Conservation (phyloP, 2,888 invertebrate genomes). For the Ormia ochracea region DNA sequence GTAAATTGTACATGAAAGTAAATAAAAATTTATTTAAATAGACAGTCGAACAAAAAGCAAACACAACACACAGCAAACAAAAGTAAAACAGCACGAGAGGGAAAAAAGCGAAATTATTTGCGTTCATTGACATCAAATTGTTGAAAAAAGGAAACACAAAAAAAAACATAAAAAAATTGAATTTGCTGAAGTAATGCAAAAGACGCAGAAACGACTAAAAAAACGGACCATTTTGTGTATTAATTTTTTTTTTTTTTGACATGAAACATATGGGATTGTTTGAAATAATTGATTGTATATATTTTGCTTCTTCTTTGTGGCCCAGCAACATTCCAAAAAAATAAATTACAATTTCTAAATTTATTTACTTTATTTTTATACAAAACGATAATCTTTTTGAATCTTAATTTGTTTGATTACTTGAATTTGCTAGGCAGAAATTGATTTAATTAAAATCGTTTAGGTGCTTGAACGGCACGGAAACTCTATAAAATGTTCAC, state of each 20-base stretch:
- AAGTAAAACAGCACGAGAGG: slow-evolving; percentile 25
- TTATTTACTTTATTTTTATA: too few relatives aligned
- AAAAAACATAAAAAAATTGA: not conserved
- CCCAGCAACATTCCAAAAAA: not conserved
- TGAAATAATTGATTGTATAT: not conserved
- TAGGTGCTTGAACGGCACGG: too few relatives aligned
- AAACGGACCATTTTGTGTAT: not conserved
- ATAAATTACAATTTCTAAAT: too few relatives aligned
- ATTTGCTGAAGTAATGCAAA: not conserved
- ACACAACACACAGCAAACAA: slow-evolving; percentile 18
- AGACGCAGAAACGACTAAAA: not conserved
- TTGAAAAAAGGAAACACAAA: not conserved
- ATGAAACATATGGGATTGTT: slow-evolving; percentile 12
- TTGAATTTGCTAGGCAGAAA: too few relatives aligned
- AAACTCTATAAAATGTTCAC: too few relatives aligned
- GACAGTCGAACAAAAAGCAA: slow-evolving; percentile 30
- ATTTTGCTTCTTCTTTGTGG: not conserved
- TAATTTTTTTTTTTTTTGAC: slow-evolving; percentile 15
- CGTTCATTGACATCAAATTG: slow-evolving; percentile 57
- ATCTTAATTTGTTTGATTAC: not conserved
- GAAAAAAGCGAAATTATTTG: slow-evolving; percentile 52
- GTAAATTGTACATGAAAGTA: slow-evolving; percentile 1
- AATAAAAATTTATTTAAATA: slow-evolving; percentile 38
- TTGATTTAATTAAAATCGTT: too few relatives aligned
- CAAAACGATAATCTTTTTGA: not conserved